A percentile compares a stretch with the other conserved stretches of the same genome.
Evolutionary conservation across 2,113 vertebrate species (phyloP).

Genomic region (Rhynchopsitta pachyrhyncha): DNA sequence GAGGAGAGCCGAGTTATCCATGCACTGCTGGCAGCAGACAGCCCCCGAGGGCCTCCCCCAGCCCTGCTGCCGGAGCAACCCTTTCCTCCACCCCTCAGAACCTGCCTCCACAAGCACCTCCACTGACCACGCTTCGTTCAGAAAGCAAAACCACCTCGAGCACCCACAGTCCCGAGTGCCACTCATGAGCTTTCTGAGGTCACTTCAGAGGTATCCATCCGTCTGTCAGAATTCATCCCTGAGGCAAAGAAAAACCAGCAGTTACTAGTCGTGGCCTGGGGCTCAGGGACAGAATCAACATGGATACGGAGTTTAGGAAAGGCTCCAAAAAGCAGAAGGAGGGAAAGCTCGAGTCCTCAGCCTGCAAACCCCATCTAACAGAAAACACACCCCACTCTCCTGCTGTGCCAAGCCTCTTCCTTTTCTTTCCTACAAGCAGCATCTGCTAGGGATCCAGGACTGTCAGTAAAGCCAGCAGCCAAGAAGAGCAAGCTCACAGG

Average conservation of each 20-base stretch:
- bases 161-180: not conserved
- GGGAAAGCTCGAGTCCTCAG: not conserved
- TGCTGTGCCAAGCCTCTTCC: not conserved
- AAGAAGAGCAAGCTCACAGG: not conserved
- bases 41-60: not conserved
- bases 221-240: slow-evolving; percentile 60
- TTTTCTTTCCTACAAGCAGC: not conserved
- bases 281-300: not conserved
- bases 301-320: fast-evolving
- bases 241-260: slow-evolving; percentile 56
- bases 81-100: not conserved
- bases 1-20: not conserved
- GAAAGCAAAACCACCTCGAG: not conserved
- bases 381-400: not conserved
- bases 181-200: slow-evolving; percentile 7
- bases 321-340: not conserved
- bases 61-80: not conserved
- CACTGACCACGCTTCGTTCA: not conserved
- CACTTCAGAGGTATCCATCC: slow-evolving; percentile 17
- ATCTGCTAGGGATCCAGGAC: not conserved
- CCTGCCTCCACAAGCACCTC: not conserved
- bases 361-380: not conserved
- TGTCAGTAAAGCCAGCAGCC: not conserved
- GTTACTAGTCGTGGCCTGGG: not conserved
- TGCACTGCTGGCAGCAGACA: fast-evolving